These are phyloP conservation scores for Myiotriccus ornatus DNA, from an alignment of 2,797 vertebrate genomes.

Conservation along the genomic window DNA sequence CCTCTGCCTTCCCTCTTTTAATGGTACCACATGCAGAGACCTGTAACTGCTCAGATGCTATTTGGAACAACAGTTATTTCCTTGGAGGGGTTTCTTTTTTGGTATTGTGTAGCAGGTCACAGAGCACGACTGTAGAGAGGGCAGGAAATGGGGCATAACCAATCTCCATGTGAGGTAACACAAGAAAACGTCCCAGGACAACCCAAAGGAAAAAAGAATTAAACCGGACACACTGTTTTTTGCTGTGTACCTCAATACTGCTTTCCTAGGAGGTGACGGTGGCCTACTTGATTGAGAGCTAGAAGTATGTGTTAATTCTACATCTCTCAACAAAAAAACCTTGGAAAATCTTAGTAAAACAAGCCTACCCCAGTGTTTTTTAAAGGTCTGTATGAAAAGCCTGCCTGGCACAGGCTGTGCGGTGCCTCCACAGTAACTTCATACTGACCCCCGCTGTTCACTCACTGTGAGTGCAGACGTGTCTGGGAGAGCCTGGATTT, in stretches of 20 bases:
- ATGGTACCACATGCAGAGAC: background rate
- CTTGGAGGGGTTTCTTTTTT: background rate
- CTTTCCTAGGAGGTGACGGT: background rate
- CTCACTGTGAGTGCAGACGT: background rate
- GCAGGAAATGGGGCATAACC: background rate
- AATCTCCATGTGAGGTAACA: background rate
- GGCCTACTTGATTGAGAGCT: background rate
- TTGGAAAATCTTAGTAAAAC: background rate
- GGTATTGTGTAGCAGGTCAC: background rate
- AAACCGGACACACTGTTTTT: background rate
- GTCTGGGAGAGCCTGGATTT: background rate
- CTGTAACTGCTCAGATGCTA: background rate
- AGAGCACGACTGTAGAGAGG: background rate
- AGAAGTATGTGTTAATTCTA: background rate
- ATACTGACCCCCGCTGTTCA: slow-evolving; percentile 1
- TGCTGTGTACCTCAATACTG: background rate
- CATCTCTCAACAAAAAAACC: background rate
- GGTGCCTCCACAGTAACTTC: background rate
- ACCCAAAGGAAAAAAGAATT: background rate
- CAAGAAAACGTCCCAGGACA: background rate
- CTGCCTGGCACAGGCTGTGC: background rate
- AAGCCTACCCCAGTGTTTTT: background rate
- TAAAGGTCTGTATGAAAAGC: background rate
- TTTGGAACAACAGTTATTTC: background rate
- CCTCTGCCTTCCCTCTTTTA: background rate